Evolutionary conservation across 2,888 invertebrate species (phyloP).

Genomic region (Anaspis maculata): DNA sequence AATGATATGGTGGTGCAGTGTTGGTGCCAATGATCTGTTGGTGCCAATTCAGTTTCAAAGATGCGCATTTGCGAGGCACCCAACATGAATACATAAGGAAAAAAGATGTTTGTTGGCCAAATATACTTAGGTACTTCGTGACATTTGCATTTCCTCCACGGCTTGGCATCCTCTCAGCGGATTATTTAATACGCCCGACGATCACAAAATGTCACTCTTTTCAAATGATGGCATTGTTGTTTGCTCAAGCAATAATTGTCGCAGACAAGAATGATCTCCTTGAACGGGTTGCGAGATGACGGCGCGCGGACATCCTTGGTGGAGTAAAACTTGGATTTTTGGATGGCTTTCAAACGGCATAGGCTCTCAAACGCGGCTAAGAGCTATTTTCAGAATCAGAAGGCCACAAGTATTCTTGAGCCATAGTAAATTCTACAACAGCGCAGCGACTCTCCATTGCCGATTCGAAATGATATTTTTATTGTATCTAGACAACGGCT

Average conservation of each 20-base stretch:
- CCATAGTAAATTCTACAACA: conserved; percentile 8
- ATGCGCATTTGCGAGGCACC: conserved; percentile 24
- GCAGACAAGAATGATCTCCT: no score
- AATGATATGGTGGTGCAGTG: no score
- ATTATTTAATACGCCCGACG: no score
- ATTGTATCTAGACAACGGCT: no score
- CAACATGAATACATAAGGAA: conserved; percentile 18
- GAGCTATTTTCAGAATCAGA: conserved; percentile 30
- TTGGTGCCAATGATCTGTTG: conserved; percentile 18
- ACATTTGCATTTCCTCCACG: conserved; percentile 10
- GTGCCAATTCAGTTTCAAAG: conserved; percentile 27
- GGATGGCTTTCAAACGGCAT: no score
- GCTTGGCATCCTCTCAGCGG: no score
- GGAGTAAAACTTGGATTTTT: conserved; percentile 19
- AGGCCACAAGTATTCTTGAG: conserved; percentile 22
- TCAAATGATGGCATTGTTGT: no score
- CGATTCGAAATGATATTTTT: conserved; percentile 8
- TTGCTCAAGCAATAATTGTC: no score
- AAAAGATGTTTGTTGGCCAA: conserved; percentile 11
- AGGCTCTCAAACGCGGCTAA: no score
- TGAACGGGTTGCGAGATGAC: background rate
- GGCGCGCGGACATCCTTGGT: conserved; percentile 11
- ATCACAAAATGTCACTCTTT: no score
- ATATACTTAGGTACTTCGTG: background rate
- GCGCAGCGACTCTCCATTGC: conserved; percentile 1